These are phyloP conservation scores for Rhynchomys soricoides DNA, from an alignment of 2,113 vertebrate species.

Conservation along the genomic window DNA sequence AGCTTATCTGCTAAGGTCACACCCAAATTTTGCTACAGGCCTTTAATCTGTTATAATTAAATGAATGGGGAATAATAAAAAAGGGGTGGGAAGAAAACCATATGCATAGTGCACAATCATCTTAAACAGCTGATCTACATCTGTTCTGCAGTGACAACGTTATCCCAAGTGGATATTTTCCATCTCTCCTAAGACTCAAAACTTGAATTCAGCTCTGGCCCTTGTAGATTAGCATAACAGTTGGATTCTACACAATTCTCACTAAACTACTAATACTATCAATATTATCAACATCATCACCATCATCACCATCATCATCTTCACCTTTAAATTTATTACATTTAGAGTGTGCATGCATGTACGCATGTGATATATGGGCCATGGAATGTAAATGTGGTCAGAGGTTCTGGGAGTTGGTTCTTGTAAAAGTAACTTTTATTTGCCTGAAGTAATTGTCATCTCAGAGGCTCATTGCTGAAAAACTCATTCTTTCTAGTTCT, in stretches of 20 bases:
- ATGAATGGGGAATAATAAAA: background rate
- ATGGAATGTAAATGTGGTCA: background rate
- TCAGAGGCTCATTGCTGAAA: too few relatives aligned
- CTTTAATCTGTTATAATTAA: background rate
- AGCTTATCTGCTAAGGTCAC: background rate
- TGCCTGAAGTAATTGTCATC: too few relatives aligned
- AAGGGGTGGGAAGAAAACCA: background rate
- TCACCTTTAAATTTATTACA: background rate
- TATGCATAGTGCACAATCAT: background rate
- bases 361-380: background rate
- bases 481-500: too few relatives aligned
- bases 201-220: background rate
- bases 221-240: background rate
- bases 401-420: background rate
- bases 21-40: background rate
- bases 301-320: too few relatives aligned
- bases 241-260: background rate
- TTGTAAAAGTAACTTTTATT: too few relatives aligned
- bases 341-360: background rate
- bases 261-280: background rate
- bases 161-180: background rate
- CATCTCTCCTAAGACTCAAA: background rate
- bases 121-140: background rate
- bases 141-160: background rate
- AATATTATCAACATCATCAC: background rate